Conservation (phyloP, 2,113 vertebrate species). For the Pica pica region DNA sequence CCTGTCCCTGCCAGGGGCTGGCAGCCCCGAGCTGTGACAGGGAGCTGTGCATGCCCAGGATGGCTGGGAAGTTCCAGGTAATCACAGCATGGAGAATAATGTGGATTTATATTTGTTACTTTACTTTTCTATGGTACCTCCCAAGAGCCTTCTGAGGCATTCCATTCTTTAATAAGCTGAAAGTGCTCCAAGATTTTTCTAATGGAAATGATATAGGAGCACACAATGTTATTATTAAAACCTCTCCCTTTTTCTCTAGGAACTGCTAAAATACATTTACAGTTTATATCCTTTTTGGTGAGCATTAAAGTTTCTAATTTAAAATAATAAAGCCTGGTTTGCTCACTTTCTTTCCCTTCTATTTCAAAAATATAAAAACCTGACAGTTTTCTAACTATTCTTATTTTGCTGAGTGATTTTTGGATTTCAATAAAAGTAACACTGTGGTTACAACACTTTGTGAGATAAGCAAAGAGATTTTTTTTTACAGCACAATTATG, state of each 20-base stretch:
- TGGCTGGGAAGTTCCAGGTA: not conserved
- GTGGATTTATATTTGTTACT: slow-evolving; percentile 30
- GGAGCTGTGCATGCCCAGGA: not conserved
- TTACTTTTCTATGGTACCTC: not conserved
- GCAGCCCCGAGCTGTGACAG: not conserved
- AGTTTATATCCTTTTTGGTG: slow-evolving; percentile 60
- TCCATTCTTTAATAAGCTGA: slow-evolving; percentile 55
- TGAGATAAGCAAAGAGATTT: slow-evolving; percentile 55
- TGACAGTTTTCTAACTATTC: slow-evolving; percentile 31
- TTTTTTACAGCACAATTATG: slow-evolving; percentile 45
- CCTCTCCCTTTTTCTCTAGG: slow-evolving; percentile 45
- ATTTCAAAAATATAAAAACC: slow-evolving; percentile 19
- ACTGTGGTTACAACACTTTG: slow-evolving; percentile 46
- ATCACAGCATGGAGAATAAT: not conserved
- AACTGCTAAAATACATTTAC: slow-evolving; percentile 58
- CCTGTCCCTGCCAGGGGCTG: not conserved
- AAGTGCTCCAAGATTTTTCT: slow-evolving; percentile 46
- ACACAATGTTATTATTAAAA: slow-evolving; percentile 60
- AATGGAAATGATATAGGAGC: slow-evolving; percentile 60
- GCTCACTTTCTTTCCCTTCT: slow-evolving; percentile 1
- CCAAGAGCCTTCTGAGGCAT: slow-evolving; percentile 29
- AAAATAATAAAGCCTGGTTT: slow-evolving; percentile 58
- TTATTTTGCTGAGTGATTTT: slow-evolving; percentile 51
- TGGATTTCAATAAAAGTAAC: slow-evolving; percentile 63
- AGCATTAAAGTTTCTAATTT: slow-evolving; percentile 55